phyloP scores from a whole-genome alignment of 2,888 invertebrate species.

The Serrognathus titanus region DNA sequence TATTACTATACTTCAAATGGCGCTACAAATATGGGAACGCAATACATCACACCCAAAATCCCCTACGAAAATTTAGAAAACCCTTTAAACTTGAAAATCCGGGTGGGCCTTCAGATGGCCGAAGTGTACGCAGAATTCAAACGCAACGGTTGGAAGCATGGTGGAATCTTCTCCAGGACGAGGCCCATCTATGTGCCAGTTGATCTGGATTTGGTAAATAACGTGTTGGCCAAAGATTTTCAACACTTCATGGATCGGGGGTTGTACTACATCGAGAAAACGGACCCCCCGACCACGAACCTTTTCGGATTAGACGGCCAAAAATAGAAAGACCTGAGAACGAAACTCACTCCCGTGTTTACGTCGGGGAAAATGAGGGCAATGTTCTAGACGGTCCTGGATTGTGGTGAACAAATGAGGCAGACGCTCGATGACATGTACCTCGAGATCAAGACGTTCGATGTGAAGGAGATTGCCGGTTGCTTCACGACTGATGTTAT shows the following conservation, averaged over 20 bases:
- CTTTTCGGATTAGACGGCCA: slow-evolving; percentile 55
- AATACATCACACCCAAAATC: neutral
- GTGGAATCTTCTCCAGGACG: neutral
- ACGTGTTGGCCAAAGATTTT: slow-evolving; percentile 8
- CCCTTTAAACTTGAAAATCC: neutral
- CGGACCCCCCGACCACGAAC: slow-evolving; percentile 55
- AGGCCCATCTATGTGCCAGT: slow-evolving; percentile 5
- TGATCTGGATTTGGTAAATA: slow-evolving; percentile 1
- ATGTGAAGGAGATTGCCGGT: slow-evolving; percentile 4
- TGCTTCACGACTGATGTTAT: slow-evolving; percentile 8
- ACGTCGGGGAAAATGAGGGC: slow-evolving; percentile 21
- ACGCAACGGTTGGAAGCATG: slow-evolving; percentile 1
- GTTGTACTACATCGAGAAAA: neutral
- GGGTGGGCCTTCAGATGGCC: neutral
- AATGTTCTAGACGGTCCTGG: slow-evolving; percentile 10
- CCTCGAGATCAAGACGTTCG: neutral
- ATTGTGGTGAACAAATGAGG: slow-evolving; percentile 2
- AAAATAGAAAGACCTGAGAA: slow-evolving; percentile 53
- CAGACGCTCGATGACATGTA: neutral
- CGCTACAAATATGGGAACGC: slow-evolving; percentile 4
- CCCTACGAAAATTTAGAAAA: neutral
- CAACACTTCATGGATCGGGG: slow-evolving; percentile 5
- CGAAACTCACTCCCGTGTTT: slow-evolving; percentile 23
- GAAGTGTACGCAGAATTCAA: slow-evolving; percentile 6
- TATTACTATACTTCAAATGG: slow-evolving; percentile 5